These are phyloP conservation scores for Hyles euphorbiae DNA, from an alignment of 1,140 invertebrate species.

Conservation along the genomic window DNA sequence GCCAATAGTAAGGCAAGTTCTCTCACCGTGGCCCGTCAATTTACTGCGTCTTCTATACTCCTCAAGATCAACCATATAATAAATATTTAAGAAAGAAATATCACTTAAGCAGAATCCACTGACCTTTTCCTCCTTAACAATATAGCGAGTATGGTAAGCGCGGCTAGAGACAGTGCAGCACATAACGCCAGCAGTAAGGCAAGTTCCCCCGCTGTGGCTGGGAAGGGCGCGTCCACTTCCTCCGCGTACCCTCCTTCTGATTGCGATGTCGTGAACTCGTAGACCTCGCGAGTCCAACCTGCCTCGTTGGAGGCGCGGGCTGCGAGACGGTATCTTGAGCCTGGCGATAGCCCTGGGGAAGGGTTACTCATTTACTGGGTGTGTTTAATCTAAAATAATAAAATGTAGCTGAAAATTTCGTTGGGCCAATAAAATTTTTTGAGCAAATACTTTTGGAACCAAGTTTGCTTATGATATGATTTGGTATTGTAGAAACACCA, in stretches of 20 bases:
- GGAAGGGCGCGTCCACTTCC: conserved; percentile 65
- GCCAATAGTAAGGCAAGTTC: conserved; percentile 60
- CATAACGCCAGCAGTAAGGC: conserved; percentile 59
- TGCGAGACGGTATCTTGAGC: conserved; percentile 58
- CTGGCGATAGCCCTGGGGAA: conserved; percentile 45
- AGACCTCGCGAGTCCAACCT: conserved; percentile 57
- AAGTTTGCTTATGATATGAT: too few relatives aligned
- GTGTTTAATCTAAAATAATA: too few relatives aligned
- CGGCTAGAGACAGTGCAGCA: conserved; percentile 59
- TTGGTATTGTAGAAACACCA: too few relatives aligned
- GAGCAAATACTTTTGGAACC: too few relatives aligned
- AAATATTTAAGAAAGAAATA: too few relatives aligned
- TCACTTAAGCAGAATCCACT: neutral
- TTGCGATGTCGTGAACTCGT: conserved; percentile 54
- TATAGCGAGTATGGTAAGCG: conserved; percentile 63
- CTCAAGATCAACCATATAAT: too few relatives aligned
- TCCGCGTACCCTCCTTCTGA: conserved; percentile 58
- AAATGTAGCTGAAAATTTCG: too few relatives aligned
- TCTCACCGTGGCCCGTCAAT: conserved; percentile 25
- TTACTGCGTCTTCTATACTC: conserved; percentile 33
- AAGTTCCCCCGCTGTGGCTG: conserved; percentile 59
- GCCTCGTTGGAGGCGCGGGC: conserved; percentile 63
- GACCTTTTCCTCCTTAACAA: conserved; percentile 60
- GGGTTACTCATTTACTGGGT: neutral
- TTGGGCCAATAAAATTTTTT: too few relatives aligned